Percentiles rank a stretch among this genome's conserved stretches.
Evolutionary conservation across 2,113 vertebrate species (phyloP).

Genomic region (Pelmatolapia mariae): DNA sequence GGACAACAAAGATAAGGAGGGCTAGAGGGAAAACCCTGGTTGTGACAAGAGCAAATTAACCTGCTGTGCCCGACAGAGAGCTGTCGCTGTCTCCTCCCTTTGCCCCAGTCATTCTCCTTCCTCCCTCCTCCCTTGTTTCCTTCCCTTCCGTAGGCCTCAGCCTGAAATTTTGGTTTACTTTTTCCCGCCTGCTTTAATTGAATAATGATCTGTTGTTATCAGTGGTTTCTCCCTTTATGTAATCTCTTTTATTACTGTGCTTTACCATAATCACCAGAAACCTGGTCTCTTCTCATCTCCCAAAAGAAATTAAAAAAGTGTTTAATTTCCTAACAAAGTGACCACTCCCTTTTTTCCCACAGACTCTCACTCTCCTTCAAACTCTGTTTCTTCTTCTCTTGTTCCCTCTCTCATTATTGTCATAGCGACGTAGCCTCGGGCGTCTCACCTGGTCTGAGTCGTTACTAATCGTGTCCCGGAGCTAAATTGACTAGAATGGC

Average conservation of each 20-base stretch:
- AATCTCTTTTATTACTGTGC: background rate
- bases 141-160: background rate
- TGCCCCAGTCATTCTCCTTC: slow-evolving; percentile 4
- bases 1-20: slow-evolving; percentile 67
- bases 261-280: background rate
- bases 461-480: slow-evolving; percentile 53
- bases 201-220: background rate
- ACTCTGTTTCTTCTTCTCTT: background rate
- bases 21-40: slow-evolving; percentile 59
- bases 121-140: background rate
- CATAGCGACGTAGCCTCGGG: slow-evolving; percentile 16
- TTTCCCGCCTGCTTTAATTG: background rate
- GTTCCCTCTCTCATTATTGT: slow-evolving; percentile 10
- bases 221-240: background rate
- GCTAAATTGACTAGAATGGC: slow-evolving; percentile 56
- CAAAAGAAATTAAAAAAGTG: background rate
- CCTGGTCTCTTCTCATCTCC: background rate
- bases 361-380: background rate
- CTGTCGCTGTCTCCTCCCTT: slow-evolving; percentile 20
- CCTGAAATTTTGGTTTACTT: background rate
- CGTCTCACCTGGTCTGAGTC: slow-evolving; percentile 49
- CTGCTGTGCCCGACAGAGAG: slow-evolving; percentile 44
- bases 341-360: background rate
- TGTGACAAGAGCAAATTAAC: slow-evolving; percentile 70
- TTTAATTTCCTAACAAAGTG: background rate